Base-by-base conservation (phyloP, 2,797 vertebrate genomes). In the Sphenopsis melanotis region DNA sequence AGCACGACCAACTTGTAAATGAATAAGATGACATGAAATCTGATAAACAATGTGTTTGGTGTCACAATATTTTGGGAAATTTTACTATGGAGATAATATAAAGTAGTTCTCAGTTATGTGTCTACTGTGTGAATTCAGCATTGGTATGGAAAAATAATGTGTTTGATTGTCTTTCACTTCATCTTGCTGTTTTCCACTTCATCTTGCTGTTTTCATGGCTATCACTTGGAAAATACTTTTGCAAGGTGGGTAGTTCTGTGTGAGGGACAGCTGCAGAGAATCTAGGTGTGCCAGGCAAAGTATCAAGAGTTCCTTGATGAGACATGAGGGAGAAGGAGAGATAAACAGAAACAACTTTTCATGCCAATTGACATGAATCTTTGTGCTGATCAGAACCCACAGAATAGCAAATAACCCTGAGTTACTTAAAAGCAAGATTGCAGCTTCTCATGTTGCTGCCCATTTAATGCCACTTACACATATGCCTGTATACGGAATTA, bases 391-490 rank as follows among this genome's bases (percentile, higher is more conserved):
- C 27, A 65, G 75, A 75, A 65, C 47, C 15, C 9, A 27, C 4
- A 32, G 22, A 70, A 65, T 19, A 42, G 15, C 11, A 83, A 66
- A 39, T 50, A 17, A 60, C 11, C 27, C 13, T 4, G 39, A 29
- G 24, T 50, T 63, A 59, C 34, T 56, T 68, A 80, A 68, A 90
- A 85, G 32, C 39, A 44, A 46, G 27, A 34, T 44, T 87, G 56
- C 16, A 55, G 0, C 27, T 80, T 87, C 39, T 82, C 13, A 6
- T 12, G 14, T 60, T 70, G 30, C 22, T 84, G 27, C 32, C 53
- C 32, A 10, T 55, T 55, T 55, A 55, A 55, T 55, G 21, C 26
- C 2, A 3, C 37, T 76, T 66, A 24, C 0, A 0, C 10, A 4
- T 30, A 10, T 36, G n/a, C 36, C 46, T 80, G 10, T 30, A 12